Conservation (phyloP, 2,888 invertebrate species). For the Seira musarum region DNA sequence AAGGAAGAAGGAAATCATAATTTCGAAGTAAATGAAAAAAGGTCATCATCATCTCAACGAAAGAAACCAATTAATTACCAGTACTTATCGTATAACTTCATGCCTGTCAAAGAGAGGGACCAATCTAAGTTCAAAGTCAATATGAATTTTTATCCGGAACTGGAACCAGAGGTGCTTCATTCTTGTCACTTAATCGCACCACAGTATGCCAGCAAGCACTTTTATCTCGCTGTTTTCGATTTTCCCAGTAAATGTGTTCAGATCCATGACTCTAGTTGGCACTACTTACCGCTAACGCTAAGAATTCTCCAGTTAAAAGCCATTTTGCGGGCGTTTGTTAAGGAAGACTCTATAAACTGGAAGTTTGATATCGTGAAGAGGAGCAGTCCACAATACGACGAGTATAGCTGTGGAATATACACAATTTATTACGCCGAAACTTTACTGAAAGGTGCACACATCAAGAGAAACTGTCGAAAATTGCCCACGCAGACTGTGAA, state of each 20-base stretch:
- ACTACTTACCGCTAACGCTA: not conserved
- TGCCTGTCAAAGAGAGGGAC: slow-evolving; percentile 19
- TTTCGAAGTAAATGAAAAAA: not conserved
- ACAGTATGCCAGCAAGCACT: slow-evolving; percentile 14
- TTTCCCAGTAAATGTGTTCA: not conserved
- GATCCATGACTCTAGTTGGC: slow-evolving; percentile 34
- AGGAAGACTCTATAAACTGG: not conserved
- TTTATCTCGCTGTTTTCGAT: slow-evolving; percentile 34
- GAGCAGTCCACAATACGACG: slow-evolving; percentile 28
- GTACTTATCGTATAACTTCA: slow-evolving; percentile 18
- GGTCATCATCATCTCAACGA: not conserved
- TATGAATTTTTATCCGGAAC: not conserved
- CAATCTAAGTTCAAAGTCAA: not conserved
- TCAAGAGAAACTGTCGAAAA: not conserved
- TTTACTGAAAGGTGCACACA: not conserved
- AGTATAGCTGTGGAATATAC: slow-evolving; percentile 26
- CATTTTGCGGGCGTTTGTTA: not conserved
- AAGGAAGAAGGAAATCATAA: not conserved
- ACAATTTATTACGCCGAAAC: slow-evolving; percentile 8
- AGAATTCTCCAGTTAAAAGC: not conserved
- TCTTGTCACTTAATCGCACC: slow-evolving; percentile 21
- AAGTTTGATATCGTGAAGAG: not conserved
- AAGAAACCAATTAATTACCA: not conserved
- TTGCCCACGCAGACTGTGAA: not conserved
- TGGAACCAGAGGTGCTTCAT: not conserved